These are phyloP conservation scores for Meriones unguiculatus DNA, from an alignment of 2,113 vertebrate species.

Conservation along the genomic window DNA sequence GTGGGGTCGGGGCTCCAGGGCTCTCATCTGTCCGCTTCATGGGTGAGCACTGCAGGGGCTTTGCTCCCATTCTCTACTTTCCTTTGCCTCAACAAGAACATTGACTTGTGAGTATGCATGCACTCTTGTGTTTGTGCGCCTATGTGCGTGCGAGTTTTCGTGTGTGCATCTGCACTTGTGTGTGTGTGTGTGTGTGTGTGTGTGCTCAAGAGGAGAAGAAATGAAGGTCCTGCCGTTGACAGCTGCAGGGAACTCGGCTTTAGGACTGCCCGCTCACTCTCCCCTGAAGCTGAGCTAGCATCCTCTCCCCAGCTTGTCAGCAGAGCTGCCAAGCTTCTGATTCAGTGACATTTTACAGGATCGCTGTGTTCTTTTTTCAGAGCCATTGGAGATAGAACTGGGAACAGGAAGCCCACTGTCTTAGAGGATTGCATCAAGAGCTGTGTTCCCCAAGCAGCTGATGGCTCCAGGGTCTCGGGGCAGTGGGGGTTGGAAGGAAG, in stretches of 20 bases:
- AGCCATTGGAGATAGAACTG: slow-evolving; percentile 65
- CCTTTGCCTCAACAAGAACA: background rate
- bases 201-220: background rate
- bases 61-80: background rate
- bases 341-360: slow-evolving; percentile 81
- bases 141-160: background rate
- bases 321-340: slow-evolving; percentile 74
- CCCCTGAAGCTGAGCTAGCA: background rate
- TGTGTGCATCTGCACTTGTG: background rate
- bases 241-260: background rate
- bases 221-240: background rate
- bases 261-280: slow-evolving; percentile 14
- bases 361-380: slow-evolving; percentile 76
- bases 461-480: background rate
- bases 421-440: slow-evolving; percentile 45
- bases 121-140: background rate
- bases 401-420: slow-evolving; percentile 78
- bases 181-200: background rate
- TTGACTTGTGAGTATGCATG: background rate
- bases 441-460: background rate
- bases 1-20: background rate
- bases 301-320: slow-evolving; percentile 67
- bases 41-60: background rate
- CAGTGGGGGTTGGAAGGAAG: background rate
- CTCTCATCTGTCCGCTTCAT: background rate